These are phyloP conservation scores for Nephrocerus scutellatus DNA, from an alignment of 2,888 invertebrate species.

Conservation along the genomic window DNA sequence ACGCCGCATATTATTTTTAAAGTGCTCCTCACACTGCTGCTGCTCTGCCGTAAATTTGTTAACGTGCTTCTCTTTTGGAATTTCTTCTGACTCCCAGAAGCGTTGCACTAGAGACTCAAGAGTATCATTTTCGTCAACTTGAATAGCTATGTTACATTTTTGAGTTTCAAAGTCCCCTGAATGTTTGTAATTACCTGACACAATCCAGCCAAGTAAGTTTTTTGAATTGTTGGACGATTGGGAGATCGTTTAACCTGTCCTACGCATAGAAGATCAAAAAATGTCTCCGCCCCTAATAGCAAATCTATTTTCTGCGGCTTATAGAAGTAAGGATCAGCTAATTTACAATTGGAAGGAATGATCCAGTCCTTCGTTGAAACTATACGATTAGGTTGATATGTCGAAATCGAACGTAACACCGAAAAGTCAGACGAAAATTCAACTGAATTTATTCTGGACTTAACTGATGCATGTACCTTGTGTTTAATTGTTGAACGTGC, in stretches of 20 bases:
- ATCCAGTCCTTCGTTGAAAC: slow-evolving; percentile 4
- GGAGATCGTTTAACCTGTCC: slow-evolving; percentile 13
- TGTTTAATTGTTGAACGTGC: not conserved
- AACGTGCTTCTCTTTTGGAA: slow-evolving; percentile 7
- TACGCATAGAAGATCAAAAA: slow-evolving; percentile 13
- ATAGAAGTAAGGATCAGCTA: slow-evolving; percentile 9
- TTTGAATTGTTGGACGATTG: slow-evolving; percentile 10
- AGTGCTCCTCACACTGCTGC: slow-evolving; percentile 6
- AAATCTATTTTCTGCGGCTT: slow-evolving; percentile 9
- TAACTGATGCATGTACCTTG: slow-evolving; percentile 5
- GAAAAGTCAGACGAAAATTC: slow-evolving; percentile 7
- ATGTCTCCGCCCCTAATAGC: slow-evolving; percentile 13
- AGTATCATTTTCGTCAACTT: not conserved
- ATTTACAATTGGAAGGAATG: slow-evolving; percentile 10
- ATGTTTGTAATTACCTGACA: slow-evolving; percentile 12
- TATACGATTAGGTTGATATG: slow-evolving; percentile 11
- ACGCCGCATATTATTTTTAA: slow-evolving; percentile 6
- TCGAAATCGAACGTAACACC: slow-evolving; percentile 9
- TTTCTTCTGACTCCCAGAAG: slow-evolving; percentile 7
- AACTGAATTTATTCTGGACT: slow-evolving; percentile 7
- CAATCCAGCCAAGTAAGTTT: slow-evolving; percentile 12
- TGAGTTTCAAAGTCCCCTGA: not conserved
- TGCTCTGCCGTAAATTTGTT: slow-evolving; percentile 7
- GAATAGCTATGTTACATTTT: too few species aligned
- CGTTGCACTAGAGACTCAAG: slow-evolving; percentile 7